Percentiles rank a stretch among this genome's conserved stretches.
These are phyloP conservation scores for Pyrgilauda ruficollis DNA, from an alignment of 2,113 vertebrate species.

Conservation along the genomic window DNA sequence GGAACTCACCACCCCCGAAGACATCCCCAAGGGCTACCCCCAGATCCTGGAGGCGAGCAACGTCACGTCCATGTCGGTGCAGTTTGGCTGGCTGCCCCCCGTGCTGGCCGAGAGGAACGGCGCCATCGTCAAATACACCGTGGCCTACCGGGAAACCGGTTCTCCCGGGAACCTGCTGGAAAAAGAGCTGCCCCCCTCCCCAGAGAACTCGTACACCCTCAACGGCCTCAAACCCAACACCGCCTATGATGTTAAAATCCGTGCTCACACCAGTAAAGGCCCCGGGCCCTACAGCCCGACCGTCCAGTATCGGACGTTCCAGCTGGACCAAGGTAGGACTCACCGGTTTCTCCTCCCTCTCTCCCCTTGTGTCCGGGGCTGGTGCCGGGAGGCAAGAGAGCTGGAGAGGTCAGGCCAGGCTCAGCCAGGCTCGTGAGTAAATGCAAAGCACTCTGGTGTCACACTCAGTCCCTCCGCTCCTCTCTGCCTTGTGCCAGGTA, in stretches of 20 bases:
- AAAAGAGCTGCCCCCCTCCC: constrained; percentile 81
- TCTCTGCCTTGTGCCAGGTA: constrained; percentile 71
- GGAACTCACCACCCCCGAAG: constrained; percentile 86
- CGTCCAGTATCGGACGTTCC: constrained; percentile 95
- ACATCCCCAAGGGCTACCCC: constrained; percentile 88
- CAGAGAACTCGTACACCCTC: constrained; percentile 85
- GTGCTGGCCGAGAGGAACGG: constrained; percentile 92
- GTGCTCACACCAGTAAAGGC: constrained; percentile 97
- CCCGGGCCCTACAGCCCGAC: constrained; percentile 96
- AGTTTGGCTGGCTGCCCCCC: constrained; percentile 92
- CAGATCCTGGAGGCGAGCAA: constrained; percentile 87
- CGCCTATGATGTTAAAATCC: constrained; percentile 94
- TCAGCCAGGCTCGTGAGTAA: constrained; percentile 69
- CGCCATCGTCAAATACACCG: constrained; percentile 90
- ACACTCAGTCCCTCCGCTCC: constrained; percentile 54
- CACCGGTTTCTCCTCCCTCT: constrained; percentile 74
- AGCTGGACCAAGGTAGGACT: constrained; percentile 95
- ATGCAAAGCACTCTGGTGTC: constrained; percentile 52
- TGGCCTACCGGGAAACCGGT: constrained; percentile 88
- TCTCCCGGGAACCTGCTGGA: constrained; percentile 75
- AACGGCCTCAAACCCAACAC: constrained; percentile 93
- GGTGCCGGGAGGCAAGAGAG: constrained; percentile 70
- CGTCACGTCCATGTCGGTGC: constrained; percentile 85
- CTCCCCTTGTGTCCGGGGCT: constrained; percentile 66
- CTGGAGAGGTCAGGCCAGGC: constrained; percentile 54